Conservation (phyloP, 1,140 invertebrate genomes). For the Colletes gigas region DNA sequence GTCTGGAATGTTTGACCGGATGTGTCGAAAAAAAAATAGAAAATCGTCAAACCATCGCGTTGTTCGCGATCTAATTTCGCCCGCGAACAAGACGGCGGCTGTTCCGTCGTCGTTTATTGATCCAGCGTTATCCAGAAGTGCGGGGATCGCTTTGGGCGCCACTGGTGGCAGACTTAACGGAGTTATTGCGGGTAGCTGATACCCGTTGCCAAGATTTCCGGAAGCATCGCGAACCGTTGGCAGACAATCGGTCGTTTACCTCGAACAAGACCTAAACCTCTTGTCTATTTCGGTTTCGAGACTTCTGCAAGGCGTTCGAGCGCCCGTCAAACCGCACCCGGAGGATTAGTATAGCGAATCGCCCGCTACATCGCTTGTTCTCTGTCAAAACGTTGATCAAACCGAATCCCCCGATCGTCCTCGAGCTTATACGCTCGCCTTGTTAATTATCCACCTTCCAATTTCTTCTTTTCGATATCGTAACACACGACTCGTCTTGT, state of each 20-base stretch:
- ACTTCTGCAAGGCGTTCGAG: background rate
- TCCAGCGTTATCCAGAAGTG: conserved; percentile 14
- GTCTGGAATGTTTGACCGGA: too few relatives aligned
- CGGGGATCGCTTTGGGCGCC: conserved; percentile 25
- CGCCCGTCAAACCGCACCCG: conserved; percentile 16
- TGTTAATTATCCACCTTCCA: background rate
- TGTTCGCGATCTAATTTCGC: conserved; percentile 24
- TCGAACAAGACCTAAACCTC: conserved; percentile 43
- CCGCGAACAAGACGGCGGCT: background rate
- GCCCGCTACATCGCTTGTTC: conserved; percentile 4
- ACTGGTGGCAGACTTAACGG: conserved; percentile 37
- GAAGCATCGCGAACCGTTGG: conserved; percentile 35
- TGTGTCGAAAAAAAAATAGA: too few relatives aligned
- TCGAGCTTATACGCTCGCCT: background rate
- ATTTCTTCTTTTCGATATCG: too few relatives aligned
- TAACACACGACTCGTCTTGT: too few relatives aligned
- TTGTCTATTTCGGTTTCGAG: conserved; percentile 52
- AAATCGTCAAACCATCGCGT: too few relatives aligned
- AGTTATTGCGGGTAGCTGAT: conserved; percentile 48
- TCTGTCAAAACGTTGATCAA: conserved; percentile 22
- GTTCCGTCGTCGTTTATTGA: conserved; percentile 20
- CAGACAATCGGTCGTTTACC: conserved; percentile 64
- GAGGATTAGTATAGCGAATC: conserved; percentile 5
- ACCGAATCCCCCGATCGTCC: background rate
- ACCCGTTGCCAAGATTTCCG: conserved; percentile 56